Evolutionary conservation across 2,797 vertebrate species (phyloP), one percentile per base, ranked within the genome.

Genomic region (Hydrolagus colliei): DNA sequence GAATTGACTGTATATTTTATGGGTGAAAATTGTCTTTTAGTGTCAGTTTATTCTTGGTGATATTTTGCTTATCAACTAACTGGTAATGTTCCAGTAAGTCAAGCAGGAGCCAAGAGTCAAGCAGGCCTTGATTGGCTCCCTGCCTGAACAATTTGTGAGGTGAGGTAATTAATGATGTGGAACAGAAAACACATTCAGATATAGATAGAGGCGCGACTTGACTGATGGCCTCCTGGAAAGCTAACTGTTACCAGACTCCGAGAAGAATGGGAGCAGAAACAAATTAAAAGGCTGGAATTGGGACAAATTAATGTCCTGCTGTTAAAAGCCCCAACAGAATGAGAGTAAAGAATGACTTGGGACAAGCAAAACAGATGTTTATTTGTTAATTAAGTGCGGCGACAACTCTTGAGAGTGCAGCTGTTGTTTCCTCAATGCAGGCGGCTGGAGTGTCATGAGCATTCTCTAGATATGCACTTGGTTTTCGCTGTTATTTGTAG

Each of bases 331-430:
- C 18, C 65, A 41, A 71, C 65, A 84, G 32, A 71, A 71, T 68
- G 27, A 67, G 32, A 71, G 65, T 10, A 71, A 84, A 18, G 18
- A 84, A n/a, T 6, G 52, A 84, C 63, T 12, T 18, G 65, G 9
- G 16, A 84, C 79, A 84, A 84, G 32, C 78, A 71, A 71, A 84
- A 84, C 65, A 84, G 79, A 84, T 84, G 79, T 84, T 35, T 41
- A 71, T 10, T 71, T 84, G 79, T 84, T 84, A 84, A 84, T 84
- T 71, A 84, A 84, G 65, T 84, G 14, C 65, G 71, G 79, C 71
- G 65, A 67, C 52, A 71, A 41, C 65, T 71, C 32, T 27, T n/a
- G 65, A 84, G 71, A 63, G 41, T 14, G 41, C 65, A 68, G 65
- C 79, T 71, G 32, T 32, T 71, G 65, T 84, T 84, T 84, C 71